A percentile compares a stretch with the other conserved stretches of the same genome.
Conservation (phyloP, 2,113 vertebrate genomes). For the Suricata suricatta region DNA sequence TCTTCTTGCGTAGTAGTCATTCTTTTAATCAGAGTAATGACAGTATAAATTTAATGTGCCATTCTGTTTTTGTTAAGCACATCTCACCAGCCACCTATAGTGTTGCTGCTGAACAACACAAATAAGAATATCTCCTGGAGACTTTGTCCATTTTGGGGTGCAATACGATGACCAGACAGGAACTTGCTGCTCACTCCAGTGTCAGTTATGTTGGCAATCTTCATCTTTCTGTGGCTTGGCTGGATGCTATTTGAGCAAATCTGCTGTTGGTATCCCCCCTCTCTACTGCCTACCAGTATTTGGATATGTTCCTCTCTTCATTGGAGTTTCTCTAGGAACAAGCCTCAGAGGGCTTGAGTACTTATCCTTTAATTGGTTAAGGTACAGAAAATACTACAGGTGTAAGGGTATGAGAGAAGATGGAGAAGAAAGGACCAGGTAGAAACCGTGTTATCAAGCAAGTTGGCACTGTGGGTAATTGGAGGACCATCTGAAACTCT, state of each 20-base stretch:
- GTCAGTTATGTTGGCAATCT: not conserved
- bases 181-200: not conserved
- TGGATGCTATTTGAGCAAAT: not conserved
- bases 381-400: not conserved
- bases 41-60: constrained; percentile 3
- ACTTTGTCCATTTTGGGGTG: not conserved
- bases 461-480: too few relatives aligned
- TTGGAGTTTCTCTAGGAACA: not conserved
- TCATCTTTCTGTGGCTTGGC: not conserved
- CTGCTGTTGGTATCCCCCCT: not conserved
- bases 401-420: not conserved
- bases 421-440: not conserved
- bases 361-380: not conserved
- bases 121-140: not conserved
- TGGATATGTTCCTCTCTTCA: not conserved
- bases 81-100: not conserved
- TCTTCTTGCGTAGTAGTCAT: not conserved
- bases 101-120: not conserved
- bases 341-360: not conserved
- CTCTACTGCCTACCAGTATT: not conserved
- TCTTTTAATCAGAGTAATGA: constrained; percentile 60
- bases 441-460: not conserved
- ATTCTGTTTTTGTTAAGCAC: not conserved
- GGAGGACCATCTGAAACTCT: not conserved
- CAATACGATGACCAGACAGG: not conserved